These are phyloP conservation scores for Hydropsyche betteni DNA, from an alignment of 2,888 invertebrate genomes.

Conservation along the genomic window DNA sequence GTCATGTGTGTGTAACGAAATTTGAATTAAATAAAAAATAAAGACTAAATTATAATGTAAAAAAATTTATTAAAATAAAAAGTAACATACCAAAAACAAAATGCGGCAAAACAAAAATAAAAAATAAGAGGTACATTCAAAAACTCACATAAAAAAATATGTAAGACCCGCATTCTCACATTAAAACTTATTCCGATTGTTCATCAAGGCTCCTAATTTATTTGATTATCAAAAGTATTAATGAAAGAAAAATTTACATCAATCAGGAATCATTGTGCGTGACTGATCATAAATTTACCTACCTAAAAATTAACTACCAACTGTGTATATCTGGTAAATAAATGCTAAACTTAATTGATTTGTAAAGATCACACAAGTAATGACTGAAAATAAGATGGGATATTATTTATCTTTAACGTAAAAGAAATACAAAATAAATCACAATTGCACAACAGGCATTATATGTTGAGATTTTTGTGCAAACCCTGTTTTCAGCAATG, in stretches of 20 bases:
- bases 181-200: conserved; percentile 41
- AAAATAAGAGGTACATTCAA: conserved; percentile 18
- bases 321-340: conserved; percentile 41
- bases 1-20: conserved; percentile 4
- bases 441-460: conserved; percentile 42
- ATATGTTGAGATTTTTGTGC: conserved; percentile 41
- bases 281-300: conserved; percentile 19
- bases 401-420: conserved; percentile 30
- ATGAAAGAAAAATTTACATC: conserved; percentile 35
- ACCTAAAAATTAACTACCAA: conserved; percentile 34
- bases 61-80: conserved; percentile 48
- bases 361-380: conserved; percentile 46
- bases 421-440: conserved; percentile 41
- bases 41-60: conserved; percentile 38
- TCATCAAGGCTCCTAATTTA: conserved; percentile 46
- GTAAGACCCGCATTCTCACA: conserved; percentile 41
- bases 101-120: conserved; percentile 45
- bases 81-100: conserved; percentile 43
- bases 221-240: not conserved
- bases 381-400: conserved; percentile 43
- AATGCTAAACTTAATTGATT: conserved; percentile 44
- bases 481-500: conserved; percentile 46
- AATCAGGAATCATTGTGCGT: conserved; percentile 3
- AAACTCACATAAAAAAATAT: conserved; percentile 11
- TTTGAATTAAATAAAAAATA: conserved; percentile 16